A percentile compares a stretch with the other conserved stretches of the same genome.
phyloP scores from a whole-genome alignment of 2,888 invertebrate genomes.

The Petrolisthes cinctipes region DNA sequence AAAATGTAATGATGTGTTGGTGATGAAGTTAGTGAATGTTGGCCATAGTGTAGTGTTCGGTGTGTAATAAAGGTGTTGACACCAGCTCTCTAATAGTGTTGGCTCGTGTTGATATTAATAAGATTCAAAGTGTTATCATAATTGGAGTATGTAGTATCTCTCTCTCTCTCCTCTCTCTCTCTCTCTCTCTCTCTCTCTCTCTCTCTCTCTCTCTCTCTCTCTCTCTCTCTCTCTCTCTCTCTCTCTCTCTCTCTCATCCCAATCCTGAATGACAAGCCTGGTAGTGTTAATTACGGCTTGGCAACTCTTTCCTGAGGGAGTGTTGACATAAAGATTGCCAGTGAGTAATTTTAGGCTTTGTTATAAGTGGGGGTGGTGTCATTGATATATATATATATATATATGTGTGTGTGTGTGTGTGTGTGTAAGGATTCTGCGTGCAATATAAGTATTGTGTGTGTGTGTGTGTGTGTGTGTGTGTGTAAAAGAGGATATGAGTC shows the following conservation, averaged over 20 bases:
- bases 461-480: no score
- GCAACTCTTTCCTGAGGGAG: not conserved
- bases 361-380: not conserved
- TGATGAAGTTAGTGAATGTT: no score
- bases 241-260: not conserved
- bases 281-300: not conserved
- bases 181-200: slow-evolving; percentile 22
- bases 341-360: no score
- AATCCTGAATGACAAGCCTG: not conserved
- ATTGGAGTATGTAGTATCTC: not conserved
- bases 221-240: slow-evolving; percentile 22
- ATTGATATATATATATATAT: not conserved
- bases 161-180: not conserved
- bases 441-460: not conserved
- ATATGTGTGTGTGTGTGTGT: not conserved
- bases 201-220: slow-evolving; percentile 22
- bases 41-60: no score
- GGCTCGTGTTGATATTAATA: no score
- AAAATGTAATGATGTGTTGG: no score
- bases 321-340: not conserved
- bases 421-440: not conserved
- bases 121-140: no score
- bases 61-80: no score
- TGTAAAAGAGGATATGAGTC: no score
- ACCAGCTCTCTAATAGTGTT: no score